Evolutionary conservation across 2,797 vertebrate genomes (phyloP), one percentile per base, ranked within the genome.

Genomic region (Artibeus jamaicensis): DNA sequence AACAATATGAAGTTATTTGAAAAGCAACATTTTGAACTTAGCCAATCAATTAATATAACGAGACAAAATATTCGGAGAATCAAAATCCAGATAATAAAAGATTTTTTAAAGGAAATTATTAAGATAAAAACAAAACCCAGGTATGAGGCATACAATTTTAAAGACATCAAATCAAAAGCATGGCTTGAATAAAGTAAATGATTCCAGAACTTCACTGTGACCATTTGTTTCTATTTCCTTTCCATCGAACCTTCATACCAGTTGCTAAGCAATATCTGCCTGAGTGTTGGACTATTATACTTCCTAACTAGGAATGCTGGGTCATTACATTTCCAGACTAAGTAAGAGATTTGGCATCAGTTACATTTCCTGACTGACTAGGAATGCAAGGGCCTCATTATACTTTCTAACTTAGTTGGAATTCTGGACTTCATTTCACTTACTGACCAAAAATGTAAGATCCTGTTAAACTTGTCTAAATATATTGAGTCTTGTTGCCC

Each of bases 301-400:
- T 94, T 94, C 48, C 76, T 86, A 92, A 96, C 44, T 59, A 92
- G 74, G 86, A 94, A 95, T 73, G 81, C 76, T 84, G 62, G 71
- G 90, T 79, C 77, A 91, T 91, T 96, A 88, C 46, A 87, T 55
- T 96, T 96, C 90, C 89, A 94, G 71, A 87, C 86, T 88, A 93
- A 93, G 57, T 71, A 89, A 91, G 42, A 87, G 77, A 93, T 94
- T 62, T 91, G 46, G 82, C 90, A 44, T 83, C 77, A 50, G 12
- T 55, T 73, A 74, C 16, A 94, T 67, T 93, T 96, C 81, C 76
- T 94, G 92, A 92, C 82, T 78, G 62, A 89, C 67, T 62, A 86
- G 82, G 86, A 95, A 95, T 94, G 62, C 53, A 90, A 92, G 19
- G 44, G 62, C 70, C 76, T 94, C 96, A 83, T 79, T 92, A 78